These are phyloP conservation scores for Marasmarcha lunaedactyla DNA, from an alignment of 2,888 invertebrate species.

Conservation along the genomic window DNA sequence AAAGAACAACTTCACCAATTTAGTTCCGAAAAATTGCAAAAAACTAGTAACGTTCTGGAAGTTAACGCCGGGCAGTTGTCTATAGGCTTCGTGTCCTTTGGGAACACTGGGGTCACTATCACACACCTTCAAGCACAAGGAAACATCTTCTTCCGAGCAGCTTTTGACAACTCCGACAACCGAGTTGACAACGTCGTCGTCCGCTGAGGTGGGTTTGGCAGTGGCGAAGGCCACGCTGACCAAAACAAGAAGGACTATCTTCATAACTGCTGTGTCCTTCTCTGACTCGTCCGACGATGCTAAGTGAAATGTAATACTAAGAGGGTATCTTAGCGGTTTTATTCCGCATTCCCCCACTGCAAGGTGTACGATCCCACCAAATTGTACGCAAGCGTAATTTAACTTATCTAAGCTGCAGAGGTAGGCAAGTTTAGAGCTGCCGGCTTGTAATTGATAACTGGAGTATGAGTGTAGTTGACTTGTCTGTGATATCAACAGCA, in stretches of 20 bases:
- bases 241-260: slow-evolving; percentile 52
- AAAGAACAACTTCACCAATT: background rate
- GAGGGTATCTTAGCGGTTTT: slow-evolving; percentile 47
- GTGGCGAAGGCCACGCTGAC: slow-evolving; percentile 59
- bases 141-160: slow-evolving; percentile 76
- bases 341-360: slow-evolving; percentile 51
- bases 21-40: background rate
- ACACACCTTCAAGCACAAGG: slow-evolving; percentile 80
- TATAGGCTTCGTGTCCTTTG: background rate
- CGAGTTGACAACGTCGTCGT: slow-evolving; percentile 69
- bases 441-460: slow-evolving; percentile 6
- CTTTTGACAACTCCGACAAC: slow-evolving; percentile 77
- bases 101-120: slow-evolving; percentile 19
- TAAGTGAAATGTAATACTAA: slow-evolving; percentile 50
- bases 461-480: too few relatives aligned
- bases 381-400: slow-evolving; percentile 16
- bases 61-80: background rate
- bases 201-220: slow-evolving; percentile 59
- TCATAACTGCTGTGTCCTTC: slow-evolving; percentile 33
- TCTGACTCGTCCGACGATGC: slow-evolving; percentile 18
- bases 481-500: too few relatives aligned
- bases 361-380: slow-evolving; percentile 19
- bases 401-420: slow-evolving; percentile 7
- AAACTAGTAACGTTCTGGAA: background rate
- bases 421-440: slow-evolving; percentile 29